Conservation (phyloP, 2,888 invertebrate genomes). For the Limnephilus lunatus region DNA sequence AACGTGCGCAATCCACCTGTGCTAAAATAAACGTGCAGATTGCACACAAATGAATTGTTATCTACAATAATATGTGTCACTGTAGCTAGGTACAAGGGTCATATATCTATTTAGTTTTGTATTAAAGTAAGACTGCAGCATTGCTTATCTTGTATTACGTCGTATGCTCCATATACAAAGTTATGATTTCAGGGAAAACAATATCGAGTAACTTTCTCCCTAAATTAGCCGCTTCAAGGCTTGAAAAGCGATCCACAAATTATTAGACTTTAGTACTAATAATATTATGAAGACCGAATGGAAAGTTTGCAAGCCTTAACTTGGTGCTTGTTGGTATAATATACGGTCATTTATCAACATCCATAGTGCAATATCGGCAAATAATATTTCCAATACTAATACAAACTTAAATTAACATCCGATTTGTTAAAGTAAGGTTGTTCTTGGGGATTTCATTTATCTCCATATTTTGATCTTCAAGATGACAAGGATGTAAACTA, state of each 20-base stretch:
- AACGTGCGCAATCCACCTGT: too few species aligned
- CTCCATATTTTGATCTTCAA: background rate
- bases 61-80: background rate
- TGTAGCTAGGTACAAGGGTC: background rate
- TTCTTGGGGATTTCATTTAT: background rate
- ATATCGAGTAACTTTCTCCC: background rate
- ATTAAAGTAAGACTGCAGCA: background rate
- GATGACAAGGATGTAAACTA: too few species aligned
- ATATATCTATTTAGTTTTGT: background rate
- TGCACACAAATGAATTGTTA: background rate
- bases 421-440: background rate
- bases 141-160: background rate
- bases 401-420: background rate
- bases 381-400: background rate
- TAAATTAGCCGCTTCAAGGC: conserved; percentile 12
- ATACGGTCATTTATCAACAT: background rate
- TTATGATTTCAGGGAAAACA: conserved; percentile 6
- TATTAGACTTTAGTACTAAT: background rate
- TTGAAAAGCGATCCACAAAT: background rate
- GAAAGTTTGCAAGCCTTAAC: background rate
- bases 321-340: background rate
- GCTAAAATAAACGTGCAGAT: background rate
- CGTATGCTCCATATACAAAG: background rate
- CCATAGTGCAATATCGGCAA: background rate
- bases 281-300: background rate